Conservation (phyloP, 2,888 invertebrate species). For the Dasypogon diadema region DNA sequence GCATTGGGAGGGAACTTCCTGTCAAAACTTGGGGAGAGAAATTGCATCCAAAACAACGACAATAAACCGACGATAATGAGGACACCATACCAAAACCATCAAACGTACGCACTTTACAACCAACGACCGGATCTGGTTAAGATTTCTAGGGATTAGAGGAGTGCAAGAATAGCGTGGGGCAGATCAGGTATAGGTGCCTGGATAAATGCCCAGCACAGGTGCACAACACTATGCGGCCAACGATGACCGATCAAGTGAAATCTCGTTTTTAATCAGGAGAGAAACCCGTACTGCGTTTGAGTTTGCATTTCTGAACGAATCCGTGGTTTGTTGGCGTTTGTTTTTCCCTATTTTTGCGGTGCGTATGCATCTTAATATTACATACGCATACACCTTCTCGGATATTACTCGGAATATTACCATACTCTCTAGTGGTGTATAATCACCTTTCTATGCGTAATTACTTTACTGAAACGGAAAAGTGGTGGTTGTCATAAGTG, state of each 20-base stretch:
- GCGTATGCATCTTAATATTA: not conserved
- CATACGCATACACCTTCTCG: not conserved
- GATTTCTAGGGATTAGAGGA: conserved; percentile 2
- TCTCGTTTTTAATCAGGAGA: conserved; percentile 46
- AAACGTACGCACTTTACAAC: conserved; percentile 29
- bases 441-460: conserved; percentile 43
- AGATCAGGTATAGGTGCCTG: conserved; percentile 34
- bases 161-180: too few relatives aligned
- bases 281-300: too few relatives aligned
- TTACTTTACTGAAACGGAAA: conserved; percentile 41
- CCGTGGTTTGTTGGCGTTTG: not conserved
- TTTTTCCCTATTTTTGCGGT: not conserved
- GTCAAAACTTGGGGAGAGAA: too few relatives aligned
- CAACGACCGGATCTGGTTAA: conserved; percentile 18
- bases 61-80: not conserved
- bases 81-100: too few relatives aligned
- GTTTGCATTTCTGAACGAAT: too few relatives aligned
- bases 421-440: conserved; percentile 36
- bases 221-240: conserved; percentile 23
- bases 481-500: conserved; percentile 42
- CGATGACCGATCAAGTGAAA: conserved; percentile 48
- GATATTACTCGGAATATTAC: conserved; percentile 23
- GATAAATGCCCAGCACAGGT: conserved; percentile 12
- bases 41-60: too few relatives aligned
- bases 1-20: too few relatives aligned